phyloP scores from a whole-genome alignment of 92 coral and sea anemone species.

The Epizoanthus illoricatus region DNA sequence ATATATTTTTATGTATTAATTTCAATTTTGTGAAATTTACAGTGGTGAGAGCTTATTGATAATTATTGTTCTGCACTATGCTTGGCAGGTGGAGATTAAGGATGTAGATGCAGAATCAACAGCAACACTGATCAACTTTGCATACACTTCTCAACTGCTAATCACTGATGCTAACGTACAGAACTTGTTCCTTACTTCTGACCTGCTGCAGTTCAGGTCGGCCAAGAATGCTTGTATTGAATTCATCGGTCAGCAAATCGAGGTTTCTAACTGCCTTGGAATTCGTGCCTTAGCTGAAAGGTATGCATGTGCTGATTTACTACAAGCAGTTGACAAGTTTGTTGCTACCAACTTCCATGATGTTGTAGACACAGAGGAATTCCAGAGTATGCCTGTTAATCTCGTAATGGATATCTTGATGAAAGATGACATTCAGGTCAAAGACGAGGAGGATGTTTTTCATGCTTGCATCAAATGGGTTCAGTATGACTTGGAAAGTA shows the following conservation, averaged over 20 bases:
- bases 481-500: constrained; percentile 49
- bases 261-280: constrained; percentile 83
- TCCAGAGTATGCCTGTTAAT: constrained; percentile 59
- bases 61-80: too few species aligned
- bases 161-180: constrained; percentile 90
- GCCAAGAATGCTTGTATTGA: constrained; percentile 87
- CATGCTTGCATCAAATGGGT: constrained; percentile 82
- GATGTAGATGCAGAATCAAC: constrained; percentile 80
- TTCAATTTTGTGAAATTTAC: too few species aligned
- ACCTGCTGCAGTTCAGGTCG: constrained; percentile 82
- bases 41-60: too few species aligned
- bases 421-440: constrained; percentile 69
- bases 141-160: constrained; percentile 85
- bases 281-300: constrained; percentile 88
- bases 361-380: constrained; percentile 81
- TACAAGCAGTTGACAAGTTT: constrained; percentile 74
- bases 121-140: constrained; percentile 73
- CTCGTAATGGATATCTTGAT: constrained; percentile 72
- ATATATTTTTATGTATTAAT: too few species aligned
- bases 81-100: constrained; percentile 77
- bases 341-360: constrained; percentile 68
- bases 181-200: constrained; percentile 84
- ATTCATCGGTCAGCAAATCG: constrained; percentile 86
- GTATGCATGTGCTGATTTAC: constrained; percentile 71
- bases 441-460: constrained; percentile 72